These are phyloP conservation scores for Ptyas mucosa DNA, from an alignment of 2,113 vertebrate species.

Conservation along the genomic window DNA sequence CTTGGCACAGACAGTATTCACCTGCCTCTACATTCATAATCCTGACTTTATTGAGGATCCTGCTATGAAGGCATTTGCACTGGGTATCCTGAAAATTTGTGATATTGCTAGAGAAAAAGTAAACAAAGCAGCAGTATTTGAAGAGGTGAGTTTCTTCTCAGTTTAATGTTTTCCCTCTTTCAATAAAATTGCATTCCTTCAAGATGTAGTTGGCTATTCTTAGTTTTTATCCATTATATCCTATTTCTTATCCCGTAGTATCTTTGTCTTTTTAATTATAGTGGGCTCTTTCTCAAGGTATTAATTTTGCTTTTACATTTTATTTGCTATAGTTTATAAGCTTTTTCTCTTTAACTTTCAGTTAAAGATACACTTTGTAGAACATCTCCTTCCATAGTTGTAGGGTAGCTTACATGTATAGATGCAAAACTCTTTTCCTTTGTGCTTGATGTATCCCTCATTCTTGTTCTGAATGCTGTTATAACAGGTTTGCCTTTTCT, in stretches of 20 bases:
- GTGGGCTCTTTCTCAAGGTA: neutral
- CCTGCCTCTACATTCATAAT: constrained; percentile 98
- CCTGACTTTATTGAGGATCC: constrained; percentile 97
- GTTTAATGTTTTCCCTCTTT: neutral
- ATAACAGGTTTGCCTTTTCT: neutral
- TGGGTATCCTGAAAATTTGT: constrained; percentile 96
- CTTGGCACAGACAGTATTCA: constrained; percentile 97
- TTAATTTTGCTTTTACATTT: neutral
- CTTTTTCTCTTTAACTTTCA: neutral
- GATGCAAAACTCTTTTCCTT: neutral
- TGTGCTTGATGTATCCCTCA: neutral
- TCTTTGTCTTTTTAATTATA: neutral
- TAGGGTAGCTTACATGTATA: neutral
- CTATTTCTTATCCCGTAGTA: neutral
- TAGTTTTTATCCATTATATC: neutral
- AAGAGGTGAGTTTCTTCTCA: constrained; percentile 81
- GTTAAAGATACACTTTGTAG: neutral
- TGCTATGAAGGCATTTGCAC: constrained; percentile 94
- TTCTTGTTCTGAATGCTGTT: neutral
- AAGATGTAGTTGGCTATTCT: neutral
- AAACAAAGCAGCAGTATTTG: constrained; percentile 98
- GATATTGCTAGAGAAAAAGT: constrained; percentile 98
- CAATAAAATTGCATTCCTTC: neutral
- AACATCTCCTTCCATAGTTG: neutral
- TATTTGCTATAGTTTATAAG: neutral